These are phyloP conservation scores for Sceloporus undulatus DNA, from an alignment of 2,113 vertebrate genomes.

Conservation along the genomic window DNA sequence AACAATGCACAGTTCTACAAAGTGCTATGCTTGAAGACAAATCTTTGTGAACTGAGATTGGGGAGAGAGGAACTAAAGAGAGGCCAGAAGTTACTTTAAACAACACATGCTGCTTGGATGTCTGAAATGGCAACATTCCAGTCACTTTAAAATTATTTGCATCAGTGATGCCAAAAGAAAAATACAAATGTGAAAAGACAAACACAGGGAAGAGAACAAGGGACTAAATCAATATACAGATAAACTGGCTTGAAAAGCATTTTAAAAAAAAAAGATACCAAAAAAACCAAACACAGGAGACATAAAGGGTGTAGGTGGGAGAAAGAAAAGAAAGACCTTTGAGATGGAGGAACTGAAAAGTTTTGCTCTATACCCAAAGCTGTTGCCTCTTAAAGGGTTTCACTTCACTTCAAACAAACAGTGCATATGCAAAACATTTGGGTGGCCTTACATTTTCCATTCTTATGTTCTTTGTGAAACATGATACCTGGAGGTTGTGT, in stretches of 20 bases:
- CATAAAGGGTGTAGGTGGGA: conserved; percentile 21
- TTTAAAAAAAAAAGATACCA: conserved; percentile 27
- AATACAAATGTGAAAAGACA: conserved; percentile 53
- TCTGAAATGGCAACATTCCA: conserved; percentile 34
- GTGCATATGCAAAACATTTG: conserved; percentile 58
- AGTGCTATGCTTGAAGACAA: conserved; percentile 37
- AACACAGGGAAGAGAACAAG: conserved; percentile 20
- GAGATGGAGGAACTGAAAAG: conserved; percentile 55
- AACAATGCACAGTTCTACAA: conserved; percentile 31
- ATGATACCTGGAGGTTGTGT: conserved; percentile 52
- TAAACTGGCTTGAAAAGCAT: conserved; percentile 34
- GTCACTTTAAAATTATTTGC: conserved; percentile 36
- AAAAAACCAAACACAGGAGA: background rate
- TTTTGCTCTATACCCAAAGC: background rate
- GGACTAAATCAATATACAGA: conserved; percentile 30
- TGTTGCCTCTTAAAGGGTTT: conserved; percentile 20
- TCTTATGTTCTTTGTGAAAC: conserved; percentile 50
- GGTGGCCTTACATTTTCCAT: conserved; percentile 60
- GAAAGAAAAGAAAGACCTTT: conserved; percentile 46
- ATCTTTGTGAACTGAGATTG: background rate
- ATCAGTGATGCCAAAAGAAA: conserved; percentile 48
- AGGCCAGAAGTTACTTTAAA: conserved; percentile 23
- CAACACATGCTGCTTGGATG: conserved; percentile 40
- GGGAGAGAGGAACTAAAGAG: background rate
- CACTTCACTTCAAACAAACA: conserved; percentile 52